Evolutionary conservation across 92 coral and sea anemone species (phyloP), one percentile per base, ranked within the genome.

Genomic region (Metridium senile): DNA sequence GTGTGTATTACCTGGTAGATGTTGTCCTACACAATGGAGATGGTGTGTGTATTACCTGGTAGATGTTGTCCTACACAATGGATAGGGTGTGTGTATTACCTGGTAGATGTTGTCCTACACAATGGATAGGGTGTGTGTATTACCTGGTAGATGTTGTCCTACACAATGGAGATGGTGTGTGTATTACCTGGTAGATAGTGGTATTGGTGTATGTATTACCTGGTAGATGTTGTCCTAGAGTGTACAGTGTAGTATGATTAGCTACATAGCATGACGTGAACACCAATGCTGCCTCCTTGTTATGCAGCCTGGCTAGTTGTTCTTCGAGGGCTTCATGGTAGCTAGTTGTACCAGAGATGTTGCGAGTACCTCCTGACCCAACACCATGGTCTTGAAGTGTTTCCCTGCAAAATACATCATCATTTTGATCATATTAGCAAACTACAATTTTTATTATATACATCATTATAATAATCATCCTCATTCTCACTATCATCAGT

Each of bases 341-440:
- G 68, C 97, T 95, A 72, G 93, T 93, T 26, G 97, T 95, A 17
- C 99, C 99, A 51, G 99, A 93, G 66, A 95, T 95, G 69, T 95
- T 95, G 57, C 99, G 84, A 56, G 99, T 95, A 0, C 99, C 99
- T 17, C 99, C 99, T 26, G 99, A 97, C 1, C 99, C 99, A 2
- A 95, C 98, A 1, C 99, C 99, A 66, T 95, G 97, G 63, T 77
- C 82, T 9, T 89, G 89, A 62, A 95, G 47, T 13, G 99, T 93
- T 25, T 87, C 93, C 85, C 99, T 95, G 13, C 49, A 6, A 39
- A 13, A n/a, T n/a, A n/a, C n/a, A 39, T 4, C 49, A 39, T 39
- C 49, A 39, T 4, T 4, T 39, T 6, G 49, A 13, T 39, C 49
- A 39, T n/a, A n/a, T n/a, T n/a, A n/a, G n/a, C n/a, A n/a, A n/a